Evolutionary conservation across 2,797 vertebrate genomes (phyloP), one percentile per base, ranked within the genome.

Genomic region (Microtus californicus): DNA sequence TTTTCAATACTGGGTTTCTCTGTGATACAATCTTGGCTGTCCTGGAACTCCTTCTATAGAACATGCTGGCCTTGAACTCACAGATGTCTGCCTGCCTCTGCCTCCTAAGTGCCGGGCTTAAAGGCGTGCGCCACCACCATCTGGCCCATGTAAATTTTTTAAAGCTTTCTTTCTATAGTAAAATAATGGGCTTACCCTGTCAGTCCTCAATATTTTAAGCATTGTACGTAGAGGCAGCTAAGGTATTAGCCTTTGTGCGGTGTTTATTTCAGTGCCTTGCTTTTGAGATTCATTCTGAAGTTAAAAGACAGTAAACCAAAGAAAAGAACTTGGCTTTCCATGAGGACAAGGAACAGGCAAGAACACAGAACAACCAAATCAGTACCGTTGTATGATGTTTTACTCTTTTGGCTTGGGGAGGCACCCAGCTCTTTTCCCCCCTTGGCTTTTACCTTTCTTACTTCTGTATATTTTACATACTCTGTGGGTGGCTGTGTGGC

Each of bases 51-150:
- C 0, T 2, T 8, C 1, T 59, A 2, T 59, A 59, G 19, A 59
- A 0, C 56, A 59, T 23, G 0, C 56, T 21, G 56, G 56, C 56
- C 0, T 59, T 59, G 56, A 59, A 59, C 56, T 59, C 19, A 59
- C 56, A 59, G 56, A 59, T 0, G 2, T 21, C 56, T 0, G 2
- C 56, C 19, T 59, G 19, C 56, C 2, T 59, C 5, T 59, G 56
- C 19, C 56, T 59, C 56, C 56, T 23, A 8, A 59, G 56, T 59
- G 56, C 56, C 2, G 2, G 19, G 19, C 19, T 21, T 59, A 59
- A 59, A 59, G 56, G 2, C 56, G 0, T 59, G 56, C 6, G 0
- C 56, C 56, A 59, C 56, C 2, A 59, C 56, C 0, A 0, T 2
- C 56, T 59, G 56, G 56, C 56, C 56, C 19, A 59, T 21, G 56